Evolutionary conservation across 1,140 invertebrate genomes (phyloP), one percentile per base, ranked within the genome.

Genomic region (Penaeus japonicus): DNA sequence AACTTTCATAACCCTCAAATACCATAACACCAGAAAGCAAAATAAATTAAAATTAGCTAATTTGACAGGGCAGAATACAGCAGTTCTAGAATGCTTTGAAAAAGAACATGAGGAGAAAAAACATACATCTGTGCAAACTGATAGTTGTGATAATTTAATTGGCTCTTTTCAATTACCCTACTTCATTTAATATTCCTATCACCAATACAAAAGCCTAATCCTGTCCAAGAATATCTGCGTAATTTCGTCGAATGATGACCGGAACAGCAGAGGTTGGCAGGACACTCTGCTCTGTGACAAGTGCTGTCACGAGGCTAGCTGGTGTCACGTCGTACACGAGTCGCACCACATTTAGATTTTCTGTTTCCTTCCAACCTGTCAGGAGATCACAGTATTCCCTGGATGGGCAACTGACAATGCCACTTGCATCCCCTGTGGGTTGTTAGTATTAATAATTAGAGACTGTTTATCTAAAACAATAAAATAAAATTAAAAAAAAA

Each of bases 241-340:
- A 89, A 54, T 89, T 89, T 27, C 83, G 83, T 90, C 93, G 91
- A 1, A 94, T 90, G 15, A 94, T 93, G 22, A 94, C 93, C 35
- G 94, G 93, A 17, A 94, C 93, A 85, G 93, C 93, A 18, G 93
- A 93, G 88, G 93, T 93, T 0, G 93, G 93, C 32, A 94, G 91
- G 70, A 93, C 91, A 75, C 92, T 93, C 62, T 85, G 83, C 89
- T 94, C 94, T 22, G 93, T 94, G 18, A 94, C 93, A n/a, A 94
- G 92, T 80, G 92, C 91, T 22, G 93, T 92, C 27, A 94, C 91
- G 57, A 94, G 92, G 87, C 93, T 92, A 54, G 93, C 93, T 59
- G 93, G 93, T 1, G 93, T 94, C 17, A 94, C 92, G 90, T 94
- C 94, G 91, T 94, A 94, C 59, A 92, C 91, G 22, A 94, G 91